Percentiles rank a stretch among this genome's conserved stretches.
Evolutionary conservation across 2,797 vertebrate species (phyloP).

Genomic region (Calcarius lapponicus): DNA sequence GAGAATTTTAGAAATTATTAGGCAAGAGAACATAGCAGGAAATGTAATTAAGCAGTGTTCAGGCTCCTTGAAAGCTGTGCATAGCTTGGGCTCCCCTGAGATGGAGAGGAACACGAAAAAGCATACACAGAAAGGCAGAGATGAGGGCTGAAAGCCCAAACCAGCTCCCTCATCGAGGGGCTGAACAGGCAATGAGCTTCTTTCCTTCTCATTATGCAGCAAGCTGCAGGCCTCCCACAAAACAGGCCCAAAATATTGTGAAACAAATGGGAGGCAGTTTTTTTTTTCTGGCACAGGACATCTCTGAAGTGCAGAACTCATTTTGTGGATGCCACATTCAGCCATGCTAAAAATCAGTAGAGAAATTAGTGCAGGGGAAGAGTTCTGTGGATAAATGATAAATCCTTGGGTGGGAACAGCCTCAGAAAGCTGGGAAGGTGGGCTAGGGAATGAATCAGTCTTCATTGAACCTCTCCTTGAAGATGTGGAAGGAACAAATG

Average conservation of each 20-base stretch:
- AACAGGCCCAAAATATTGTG: background rate
- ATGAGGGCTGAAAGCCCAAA: background rate
- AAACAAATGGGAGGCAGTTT: background rate
- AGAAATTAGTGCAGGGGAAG: background rate
- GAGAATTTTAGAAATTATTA: constrained; percentile 55
- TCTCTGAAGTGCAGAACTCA: background rate
- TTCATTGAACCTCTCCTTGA: background rate
- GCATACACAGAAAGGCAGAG: background rate
- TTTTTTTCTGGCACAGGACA: background rate
- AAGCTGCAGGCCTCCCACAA: background rate
- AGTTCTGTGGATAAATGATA: background rate
- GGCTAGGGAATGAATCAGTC: background rate
- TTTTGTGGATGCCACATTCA: background rate
- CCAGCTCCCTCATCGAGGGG: background rate
- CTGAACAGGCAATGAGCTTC: background rate
- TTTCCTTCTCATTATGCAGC: background rate
- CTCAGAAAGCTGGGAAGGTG: background rate
- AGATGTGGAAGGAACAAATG: background rate
- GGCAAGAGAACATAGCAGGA: constrained; percentile 26
- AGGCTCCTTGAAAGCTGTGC: background rate
- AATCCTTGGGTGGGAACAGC: background rate
- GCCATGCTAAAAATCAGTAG: background rate
- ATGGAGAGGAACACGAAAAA: background rate
- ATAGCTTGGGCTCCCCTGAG: background rate
- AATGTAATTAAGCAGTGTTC: constrained; percentile 51